These are phyloP conservation scores for Drepana arcuata DNA, from an alignment of 1,140 invertebrate genomes.

Conservation along the genomic window DNA sequence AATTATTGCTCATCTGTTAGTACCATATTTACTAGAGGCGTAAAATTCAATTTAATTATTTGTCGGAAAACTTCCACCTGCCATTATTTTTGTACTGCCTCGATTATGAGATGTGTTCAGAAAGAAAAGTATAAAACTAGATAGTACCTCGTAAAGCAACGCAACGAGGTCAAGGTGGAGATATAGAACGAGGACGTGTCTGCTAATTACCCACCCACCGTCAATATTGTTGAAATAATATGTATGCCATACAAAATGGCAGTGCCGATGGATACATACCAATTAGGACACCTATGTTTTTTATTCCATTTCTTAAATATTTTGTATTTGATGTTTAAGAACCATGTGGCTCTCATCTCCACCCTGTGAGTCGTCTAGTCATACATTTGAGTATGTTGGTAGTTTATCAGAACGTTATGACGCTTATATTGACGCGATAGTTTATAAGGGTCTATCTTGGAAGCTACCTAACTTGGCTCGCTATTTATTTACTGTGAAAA, in stretches of 20 bases:
- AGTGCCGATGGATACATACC: conserved; percentile 4
- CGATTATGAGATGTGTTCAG: conserved; percentile 33
- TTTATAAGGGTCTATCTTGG: too few relatives aligned
- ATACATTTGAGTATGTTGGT: too few relatives aligned
- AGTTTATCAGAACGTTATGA: too few relatives aligned
- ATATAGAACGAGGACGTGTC: conserved; percentile 47
- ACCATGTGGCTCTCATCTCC: too few relatives aligned
- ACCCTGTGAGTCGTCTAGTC: too few relatives aligned
- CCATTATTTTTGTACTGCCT: too few relatives aligned
- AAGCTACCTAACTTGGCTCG: too few relatives aligned
- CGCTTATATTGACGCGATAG: too few relatives aligned
- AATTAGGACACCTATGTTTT: not conserved
- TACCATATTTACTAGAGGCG: conserved; percentile 1
- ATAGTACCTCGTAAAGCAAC: conserved; percentile 47
- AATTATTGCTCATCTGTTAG: not conserved
- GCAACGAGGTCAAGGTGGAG: conserved; percentile 58
- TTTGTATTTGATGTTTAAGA: too few relatives aligned
- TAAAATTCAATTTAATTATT: conserved; percentile 22
- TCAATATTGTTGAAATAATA: too few relatives aligned
- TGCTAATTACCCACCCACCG: conserved; percentile 46
- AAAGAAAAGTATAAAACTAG: conserved; percentile 54
- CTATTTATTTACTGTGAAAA: too few relatives aligned
- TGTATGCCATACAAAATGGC: conserved; percentile 10
- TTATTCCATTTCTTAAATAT: too few relatives aligned
- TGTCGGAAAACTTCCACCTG: conserved; percentile 25